A percentile compares a stretch with the other conserved stretches of the same genome.
Evolutionary conservation across 2,797 vertebrate genomes (phyloP).

Genomic region (Urophycis tenuis): DNA sequence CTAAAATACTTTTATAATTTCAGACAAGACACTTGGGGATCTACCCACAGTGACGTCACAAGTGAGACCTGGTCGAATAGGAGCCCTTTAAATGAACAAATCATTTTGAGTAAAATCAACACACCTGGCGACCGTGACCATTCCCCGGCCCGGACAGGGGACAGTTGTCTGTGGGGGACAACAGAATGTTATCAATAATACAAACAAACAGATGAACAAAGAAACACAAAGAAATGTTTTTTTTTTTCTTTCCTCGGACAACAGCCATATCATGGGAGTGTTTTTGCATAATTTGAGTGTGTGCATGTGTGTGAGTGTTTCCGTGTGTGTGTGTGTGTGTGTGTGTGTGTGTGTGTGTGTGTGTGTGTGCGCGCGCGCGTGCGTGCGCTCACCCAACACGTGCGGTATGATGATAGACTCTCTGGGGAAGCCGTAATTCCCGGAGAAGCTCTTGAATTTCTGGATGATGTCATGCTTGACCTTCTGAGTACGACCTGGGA

Average conservation of each 20-base stretch:
- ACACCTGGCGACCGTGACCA: background rate
- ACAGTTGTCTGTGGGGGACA: background rate
- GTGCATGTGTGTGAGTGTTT: background rate
- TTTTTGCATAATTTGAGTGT: background rate
- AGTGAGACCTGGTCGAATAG: no score
- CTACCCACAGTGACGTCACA: no score
- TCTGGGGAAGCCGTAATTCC: background rate
- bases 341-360: background rate
- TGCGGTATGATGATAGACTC: background rate
- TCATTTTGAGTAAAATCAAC: no score
- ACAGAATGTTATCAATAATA: no score
- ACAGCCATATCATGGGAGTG: background rate
- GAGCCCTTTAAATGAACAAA: no score
- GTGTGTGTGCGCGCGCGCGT: slow-evolving; percentile 1
- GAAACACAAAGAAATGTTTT: no score
- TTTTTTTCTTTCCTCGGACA: background rate
- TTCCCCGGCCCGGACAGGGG: background rate
- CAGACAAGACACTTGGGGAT: no score
- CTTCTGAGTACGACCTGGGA: slow-evolving; percentile 3
- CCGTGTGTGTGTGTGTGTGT: background rate
- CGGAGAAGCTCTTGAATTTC: background rate
- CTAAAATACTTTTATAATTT: no score
- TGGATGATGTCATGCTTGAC: background rate
- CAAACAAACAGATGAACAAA: background rate
- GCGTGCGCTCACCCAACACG: background rate